Evolutionary conservation across 64 coral and sea anemone species (phyloP), one percentile per base, ranked within the genome.

Genomic region (Pocillopora damicornis): DNA sequence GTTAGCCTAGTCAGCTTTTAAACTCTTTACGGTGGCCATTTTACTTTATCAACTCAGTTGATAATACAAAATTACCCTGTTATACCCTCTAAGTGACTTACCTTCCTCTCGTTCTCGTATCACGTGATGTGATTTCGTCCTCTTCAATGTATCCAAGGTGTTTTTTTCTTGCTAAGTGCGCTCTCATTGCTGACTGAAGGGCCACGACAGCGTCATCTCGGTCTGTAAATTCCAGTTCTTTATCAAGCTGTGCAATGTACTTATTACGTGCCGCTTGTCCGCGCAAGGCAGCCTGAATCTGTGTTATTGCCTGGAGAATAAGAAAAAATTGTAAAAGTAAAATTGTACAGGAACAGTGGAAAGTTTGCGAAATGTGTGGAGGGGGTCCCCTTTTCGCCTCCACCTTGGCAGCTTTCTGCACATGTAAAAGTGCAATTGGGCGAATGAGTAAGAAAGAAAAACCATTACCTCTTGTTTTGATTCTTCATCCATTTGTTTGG

Each of bases 111-210:
- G 51, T 84, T 7, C 82, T 88, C 23, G 61, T 77, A 58, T 92
- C 86, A 95, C 66, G 86, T 86, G 87, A 76, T 87, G 60, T 74
- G 1, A 89, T 60, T 22, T 89, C 90, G 0, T 88, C 80, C 63
- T 88, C 80, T 74, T 66, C 67, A 64, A 88, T 75, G 17, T 86
- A 58, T 17, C 65, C 81, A 9, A 79, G 64, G 57, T 87, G 83
- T 58, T 64, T 89, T 38, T 56, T 92, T 88, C 94, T 93, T 61
- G 94, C 80, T 63, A 90, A 65, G 78, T 96, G 94, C 51, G 76
- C 94, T 64, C 94, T 96, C 83, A 93, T 81, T 72, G 94, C 94
- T 77, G 94, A 96, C 79, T 96, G 94, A 82, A 96, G 81, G 30
- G 60, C 67, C 18, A 96, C 58, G 45, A 93, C 87, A 15, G 94